Evolutionary conservation across 2,888 invertebrate genomes (phyloP).

Genomic region (Catocala sponsa): DNA sequence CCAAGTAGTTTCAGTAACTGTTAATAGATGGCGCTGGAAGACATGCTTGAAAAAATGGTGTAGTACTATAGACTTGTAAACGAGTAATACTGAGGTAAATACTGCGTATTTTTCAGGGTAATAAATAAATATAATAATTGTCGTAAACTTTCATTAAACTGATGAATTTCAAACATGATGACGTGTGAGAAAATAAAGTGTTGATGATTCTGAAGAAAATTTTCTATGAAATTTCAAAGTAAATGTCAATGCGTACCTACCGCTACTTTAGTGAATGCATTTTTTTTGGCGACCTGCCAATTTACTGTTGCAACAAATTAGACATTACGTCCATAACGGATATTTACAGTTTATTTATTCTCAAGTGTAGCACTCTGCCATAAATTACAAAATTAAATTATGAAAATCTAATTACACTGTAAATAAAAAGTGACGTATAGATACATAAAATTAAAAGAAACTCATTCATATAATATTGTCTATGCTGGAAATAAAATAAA

Average conservation of each 20-base stretch:
- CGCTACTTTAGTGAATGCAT: no score
- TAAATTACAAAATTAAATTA: conserved; percentile 26
- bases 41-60: neutral
- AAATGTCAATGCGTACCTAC: neutral
- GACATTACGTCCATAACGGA: conserved; percentile 5
- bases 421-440: conserved; percentile 16
- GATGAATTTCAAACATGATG: no score
- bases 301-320: conserved; percentile 21
- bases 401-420: conserved; percentile 18
- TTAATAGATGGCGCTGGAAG: conserved; percentile 47
- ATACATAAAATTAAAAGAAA: conserved; percentile 20
- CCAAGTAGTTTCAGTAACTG: conserved; percentile 24
- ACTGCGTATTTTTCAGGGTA: no score
- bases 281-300: conserved; percentile 24
- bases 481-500: conserved; percentile 30
- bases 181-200: no score
- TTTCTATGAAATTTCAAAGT: neutral
- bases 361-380: neutral
- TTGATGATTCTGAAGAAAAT: no score
- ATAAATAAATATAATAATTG: no score
- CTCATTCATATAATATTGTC: conserved; percentile 28
- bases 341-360: conserved; percentile 19
- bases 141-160: no score
- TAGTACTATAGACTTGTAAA: no score
- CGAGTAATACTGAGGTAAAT: no score